phyloP scores from a whole-genome alignment of 2,113 vertebrate species.

The Lepus europaeus region DNA sequence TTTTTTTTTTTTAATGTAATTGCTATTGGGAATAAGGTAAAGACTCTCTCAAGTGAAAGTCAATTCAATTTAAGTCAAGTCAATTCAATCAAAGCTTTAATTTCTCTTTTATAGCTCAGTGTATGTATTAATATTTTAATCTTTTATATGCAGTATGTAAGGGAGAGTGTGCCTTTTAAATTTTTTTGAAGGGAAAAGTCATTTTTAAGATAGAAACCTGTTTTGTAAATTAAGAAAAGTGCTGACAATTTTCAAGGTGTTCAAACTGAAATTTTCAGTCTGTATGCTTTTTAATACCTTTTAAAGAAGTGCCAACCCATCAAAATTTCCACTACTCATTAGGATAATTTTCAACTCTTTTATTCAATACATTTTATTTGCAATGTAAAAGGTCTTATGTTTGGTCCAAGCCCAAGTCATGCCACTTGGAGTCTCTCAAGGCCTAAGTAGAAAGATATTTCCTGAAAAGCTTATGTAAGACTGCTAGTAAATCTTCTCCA shows the following conservation, averaged over 20 bases:
- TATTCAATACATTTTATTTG: constrained; percentile 60
- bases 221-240: constrained; percentile 69
- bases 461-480: constrained; percentile 62
- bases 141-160: constrained; percentile 19
- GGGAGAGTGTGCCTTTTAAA: constrained; percentile 52
- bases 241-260: constrained; percentile 53
- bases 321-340: constrained; percentile 23
- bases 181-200: constrained; percentile 66
- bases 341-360: constrained; percentile 55
- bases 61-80: constrained; percentile 67
- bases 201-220: constrained; percentile 69
- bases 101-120: constrained; percentile 71
- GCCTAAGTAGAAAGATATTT: constrained; percentile 71
- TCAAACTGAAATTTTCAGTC: constrained; percentile 66
- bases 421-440: constrained; percentile 64
- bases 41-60: constrained; percentile 55
- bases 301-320: constrained; percentile 69
- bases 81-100: constrained; percentile 50
- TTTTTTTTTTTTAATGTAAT: constrained; percentile 56
- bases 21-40: constrained; percentile 52
- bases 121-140: constrained; percentile 34
- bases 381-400: constrained; percentile 68
- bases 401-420: constrained; percentile 69
- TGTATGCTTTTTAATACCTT: constrained; percentile 60
- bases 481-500: constrained; percentile 73